Conservation (phyloP, 2,888 invertebrate species). For the Cremastobaeus sp. region DNA sequence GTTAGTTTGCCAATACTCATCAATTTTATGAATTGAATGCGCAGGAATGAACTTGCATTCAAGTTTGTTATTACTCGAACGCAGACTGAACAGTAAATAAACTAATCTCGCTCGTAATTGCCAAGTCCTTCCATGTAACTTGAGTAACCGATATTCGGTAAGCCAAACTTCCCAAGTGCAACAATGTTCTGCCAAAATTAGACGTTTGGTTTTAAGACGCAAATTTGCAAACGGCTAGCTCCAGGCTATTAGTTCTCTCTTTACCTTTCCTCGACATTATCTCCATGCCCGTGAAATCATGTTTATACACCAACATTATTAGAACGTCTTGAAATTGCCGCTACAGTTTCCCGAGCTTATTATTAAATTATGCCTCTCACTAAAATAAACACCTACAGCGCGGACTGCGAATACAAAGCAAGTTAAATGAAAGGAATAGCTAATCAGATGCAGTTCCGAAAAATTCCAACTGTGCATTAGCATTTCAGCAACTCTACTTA, state of each 20-base stretch:
- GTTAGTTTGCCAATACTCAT: too few relatives aligned
- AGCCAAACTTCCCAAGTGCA: neutral
- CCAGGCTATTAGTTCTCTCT: slow-evolving; percentile 7
- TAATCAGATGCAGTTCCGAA: too few relatives aligned
- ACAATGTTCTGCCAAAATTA: slow-evolving; percentile 2
- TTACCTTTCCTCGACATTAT: slow-evolving; percentile 9
- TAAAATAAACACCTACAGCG: slow-evolving; percentile 41
- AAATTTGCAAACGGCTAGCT: slow-evolving; percentile 16
- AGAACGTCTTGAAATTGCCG: slow-evolving; percentile 30
- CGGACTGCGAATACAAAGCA: slow-evolving; percentile 21
- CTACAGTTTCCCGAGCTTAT: slow-evolving; percentile 33
- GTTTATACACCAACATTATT: slow-evolving; percentile 34
- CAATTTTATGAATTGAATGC: too few relatives aligned
- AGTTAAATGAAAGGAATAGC: slow-evolving; percentile 22
- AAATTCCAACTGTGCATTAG: slow-evolving; percentile 40
- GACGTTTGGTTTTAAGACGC: slow-evolving; percentile 7
- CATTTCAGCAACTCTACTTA: slow-evolving; percentile 33
- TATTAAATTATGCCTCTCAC: slow-evolving; percentile 52
- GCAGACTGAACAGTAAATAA: neutral
- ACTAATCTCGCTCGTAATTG: neutral
- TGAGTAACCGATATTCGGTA: neutral
- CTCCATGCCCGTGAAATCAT: slow-evolving; percentile 16
- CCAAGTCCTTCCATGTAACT: neutral
- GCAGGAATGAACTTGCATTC: too few relatives aligned
- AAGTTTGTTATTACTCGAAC: neutral